phyloP scores from a whole-genome alignment of 2,797 vertebrate genomes.

The Tapera naevia region DNA sequence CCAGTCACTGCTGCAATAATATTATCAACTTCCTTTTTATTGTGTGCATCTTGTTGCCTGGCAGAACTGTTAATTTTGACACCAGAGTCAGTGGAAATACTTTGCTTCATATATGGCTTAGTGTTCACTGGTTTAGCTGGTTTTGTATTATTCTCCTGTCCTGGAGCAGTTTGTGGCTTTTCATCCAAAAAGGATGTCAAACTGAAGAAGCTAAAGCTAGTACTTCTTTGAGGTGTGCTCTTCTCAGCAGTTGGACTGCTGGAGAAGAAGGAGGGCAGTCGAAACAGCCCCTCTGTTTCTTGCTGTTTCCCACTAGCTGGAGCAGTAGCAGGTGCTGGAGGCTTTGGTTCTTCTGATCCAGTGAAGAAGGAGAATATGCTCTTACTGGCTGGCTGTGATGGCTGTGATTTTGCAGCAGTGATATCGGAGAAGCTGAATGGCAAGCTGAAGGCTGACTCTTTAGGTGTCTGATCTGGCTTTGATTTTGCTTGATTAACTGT shows the following conservation, averaged over 20 bases:
- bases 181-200: slow-evolving; percentile 75
- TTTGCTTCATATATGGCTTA: slow-evolving; percentile 16
- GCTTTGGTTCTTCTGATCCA: slow-evolving; percentile 70
- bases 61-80: background rate
- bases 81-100: background rate
- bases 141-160: slow-evolving; percentile 14
- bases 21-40: background rate
- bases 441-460: slow-evolving; percentile 80
- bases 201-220: slow-evolving; percentile 75
- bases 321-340: slow-evolving; percentile 12
- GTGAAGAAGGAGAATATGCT: slow-evolving; percentile 86
- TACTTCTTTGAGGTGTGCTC: slow-evolving; percentile 68
- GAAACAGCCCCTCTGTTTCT: slow-evolving; percentile 72
- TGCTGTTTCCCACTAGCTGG: slow-evolving; percentile 56
- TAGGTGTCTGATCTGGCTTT: slow-evolving; percentile 71
- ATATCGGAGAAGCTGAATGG: slow-evolving; percentile 77
- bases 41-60: background rate
- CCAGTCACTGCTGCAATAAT: slow-evolving; percentile 37
- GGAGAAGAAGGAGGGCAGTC: slow-evolving; percentile 75
- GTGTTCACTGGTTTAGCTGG: background rate
- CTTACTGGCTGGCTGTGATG: slow-evolving; percentile 70
- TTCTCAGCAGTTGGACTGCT: slow-evolving; percentile 67
- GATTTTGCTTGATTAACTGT: slow-evolving; percentile 37
- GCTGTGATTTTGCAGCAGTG: slow-evolving; percentile 73
- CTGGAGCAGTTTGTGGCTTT: slow-evolving; percentile 54